Evolutionary conservation across 1,140 invertebrate genomes (phyloP).

Genomic region (Papilio polytes): DNA sequence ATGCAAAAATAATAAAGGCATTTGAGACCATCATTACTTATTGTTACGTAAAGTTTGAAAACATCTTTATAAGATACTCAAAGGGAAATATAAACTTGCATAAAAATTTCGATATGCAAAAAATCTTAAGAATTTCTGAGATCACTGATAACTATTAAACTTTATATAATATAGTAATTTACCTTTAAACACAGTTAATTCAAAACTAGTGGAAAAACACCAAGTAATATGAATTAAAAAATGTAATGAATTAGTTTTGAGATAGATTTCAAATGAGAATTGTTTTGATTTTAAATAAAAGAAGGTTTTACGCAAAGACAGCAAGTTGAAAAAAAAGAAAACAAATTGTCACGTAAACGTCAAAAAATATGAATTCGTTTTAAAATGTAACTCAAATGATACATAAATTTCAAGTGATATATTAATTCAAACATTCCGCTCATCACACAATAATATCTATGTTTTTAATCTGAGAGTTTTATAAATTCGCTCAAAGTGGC

Average conservation of each 20-base stretch:
- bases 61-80: neutral
- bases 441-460: constrained; percentile 21
- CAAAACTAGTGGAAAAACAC: neutral
- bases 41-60: neutral
- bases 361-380: constrained; percentile 36
- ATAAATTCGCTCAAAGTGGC: constrained; percentile 65
- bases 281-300: neutral
- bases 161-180: neutral
- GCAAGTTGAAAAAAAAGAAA: constrained; percentile 38
- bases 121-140: neutral
- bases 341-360: constrained; percentile 34
- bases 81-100: neutral
- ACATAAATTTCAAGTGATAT: constrained; percentile 19
- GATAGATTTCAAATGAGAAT: neutral
- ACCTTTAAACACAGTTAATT: too few species aligned
- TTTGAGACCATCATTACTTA: neutral
- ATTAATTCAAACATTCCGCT: neutral
- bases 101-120: neutral
- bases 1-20: neutral
- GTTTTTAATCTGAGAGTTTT: constrained; percentile 9
- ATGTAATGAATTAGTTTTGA: neutral
- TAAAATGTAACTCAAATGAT: constrained; percentile 30
- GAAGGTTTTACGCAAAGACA: constrained; percentile 15
- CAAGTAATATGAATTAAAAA: neutral
- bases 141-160: neutral